Conservation (phyloP, 2,888 invertebrate genomes). For the Melanostoma scalare region DNA sequence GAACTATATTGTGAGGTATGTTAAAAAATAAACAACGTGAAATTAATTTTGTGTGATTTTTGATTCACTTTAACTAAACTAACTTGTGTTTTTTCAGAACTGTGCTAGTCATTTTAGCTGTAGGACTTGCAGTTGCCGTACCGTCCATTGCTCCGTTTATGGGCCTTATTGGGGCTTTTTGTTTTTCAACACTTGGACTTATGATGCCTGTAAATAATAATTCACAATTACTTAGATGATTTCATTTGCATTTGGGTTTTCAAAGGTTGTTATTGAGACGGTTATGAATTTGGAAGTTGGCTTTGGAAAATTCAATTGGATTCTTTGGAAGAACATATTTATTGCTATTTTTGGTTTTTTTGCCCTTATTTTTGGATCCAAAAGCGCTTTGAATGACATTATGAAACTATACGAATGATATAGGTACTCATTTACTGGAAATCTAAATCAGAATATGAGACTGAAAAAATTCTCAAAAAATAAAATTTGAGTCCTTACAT, state of each 20-base stretch:
- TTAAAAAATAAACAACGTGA: slow-evolving; percentile 3
- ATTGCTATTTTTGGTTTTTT: slow-evolving; percentile 89
- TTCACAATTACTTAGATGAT: neutral
- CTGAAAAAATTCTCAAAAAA: no score
- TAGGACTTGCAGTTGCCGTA: slow-evolving; percentile 92
- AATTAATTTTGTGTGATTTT: neutral
- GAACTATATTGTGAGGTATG: slow-evolving; percentile 88
- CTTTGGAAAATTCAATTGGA: slow-evolving; percentile 88
- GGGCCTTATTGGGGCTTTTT: slow-evolving; percentile 95
- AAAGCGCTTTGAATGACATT: slow-evolving; percentile 86
- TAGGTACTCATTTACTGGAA: no score
- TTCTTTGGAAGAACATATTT: slow-evolving; percentile 90
- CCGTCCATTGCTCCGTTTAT: slow-evolving; percentile 95
- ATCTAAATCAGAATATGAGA: no score
- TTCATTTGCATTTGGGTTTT: slow-evolving; percentile 1
- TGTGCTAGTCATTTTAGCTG: slow-evolving; percentile 86
- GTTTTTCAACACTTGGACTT: slow-evolving; percentile 94
- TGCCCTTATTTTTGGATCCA: slow-evolving; percentile 92
- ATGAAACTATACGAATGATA: slow-evolving; percentile 78
- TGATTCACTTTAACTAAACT: neutral
- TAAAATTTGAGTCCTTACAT: no score
- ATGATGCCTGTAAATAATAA: slow-evolving; percentile 87
- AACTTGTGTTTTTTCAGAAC: slow-evolving; percentile 80
- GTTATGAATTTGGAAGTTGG: slow-evolving; percentile 93
- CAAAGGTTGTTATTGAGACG: slow-evolving; percentile 88